Base-by-base conservation (phyloP, 2,888 invertebrate species). In the Phyllotreta striolata region DNA sequence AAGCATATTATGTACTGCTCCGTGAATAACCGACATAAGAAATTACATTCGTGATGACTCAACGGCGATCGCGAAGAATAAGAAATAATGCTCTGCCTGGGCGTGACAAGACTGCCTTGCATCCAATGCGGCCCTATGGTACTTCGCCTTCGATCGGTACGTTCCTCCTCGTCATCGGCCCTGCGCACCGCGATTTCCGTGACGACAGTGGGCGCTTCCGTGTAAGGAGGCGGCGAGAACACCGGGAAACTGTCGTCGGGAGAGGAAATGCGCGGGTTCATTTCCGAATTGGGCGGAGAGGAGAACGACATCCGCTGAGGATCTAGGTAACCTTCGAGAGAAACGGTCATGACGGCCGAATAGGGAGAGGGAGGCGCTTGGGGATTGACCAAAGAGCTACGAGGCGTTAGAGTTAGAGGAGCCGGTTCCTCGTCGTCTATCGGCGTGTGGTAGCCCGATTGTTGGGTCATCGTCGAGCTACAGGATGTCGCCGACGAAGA, bases 11-110 rank as follows among this genome's bases (percentile, higher is more conserved):
- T 64, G 38, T 38, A 63, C 59, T 59, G 63, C 63, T 63, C 37
- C 39, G 38, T 7, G 39, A 14, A 47, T 9, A 24, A 24, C 24
- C 24, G 24, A 24, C 24, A 24, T 24, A 59, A 43, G n/a, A 37
- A 81, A 80, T 91, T 95, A 95, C 95, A 95, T 86, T 93, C 93
- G 81, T 95, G 95, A 86, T 95, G 95, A 73, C 94, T 94, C 76
- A 85, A 84, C 62, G 88, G 87, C 72, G 89, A 90, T 76, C 90
- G 87, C 69, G 92, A 91, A 70, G 91, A 89, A 77, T 89, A 88
- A 70, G 91, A 90, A 78, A 91, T 86, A 78, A 92, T 84, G 64
- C 93, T 93, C 72, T 91, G 89, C 68, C 91, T 85, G 55, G 89
- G 89, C 49, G 87, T 86, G 52, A 85, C 78, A 61, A 83, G 77